A percentile compares a stretch with the other conserved stretches of the same genome.
phyloP scores from a whole-genome alignment of 2,113 vertebrate genomes.

The Anas platyrhynchos region DNA sequence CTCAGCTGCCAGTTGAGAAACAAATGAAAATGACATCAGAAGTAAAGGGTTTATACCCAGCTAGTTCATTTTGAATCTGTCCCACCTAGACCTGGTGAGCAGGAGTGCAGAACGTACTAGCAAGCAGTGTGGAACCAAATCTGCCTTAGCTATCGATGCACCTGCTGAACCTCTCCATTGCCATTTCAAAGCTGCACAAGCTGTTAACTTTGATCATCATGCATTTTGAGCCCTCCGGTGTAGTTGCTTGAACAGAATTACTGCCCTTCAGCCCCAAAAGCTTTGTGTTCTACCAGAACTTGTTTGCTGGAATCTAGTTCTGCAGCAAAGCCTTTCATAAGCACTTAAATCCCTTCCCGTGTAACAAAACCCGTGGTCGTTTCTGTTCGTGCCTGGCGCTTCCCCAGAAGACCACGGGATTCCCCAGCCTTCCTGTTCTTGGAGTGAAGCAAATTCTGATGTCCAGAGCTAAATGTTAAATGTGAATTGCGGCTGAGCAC shows the following conservation, averaged over 20 bases:
- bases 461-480: neutral
- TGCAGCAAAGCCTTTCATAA: neutral
- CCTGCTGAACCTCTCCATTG: neutral
- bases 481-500: constrained; percentile 4
- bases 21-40: neutral
- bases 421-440: neutral
- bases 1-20: neutral
- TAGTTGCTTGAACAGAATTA: neutral
- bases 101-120: neutral
- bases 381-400: neutral
- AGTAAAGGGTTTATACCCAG: neutral
- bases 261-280: neutral
- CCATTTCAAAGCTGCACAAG: neutral
- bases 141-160: accelerated
- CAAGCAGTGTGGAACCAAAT: neutral
- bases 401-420: neutral
- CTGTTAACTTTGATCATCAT: neutral
- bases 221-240: neutral
- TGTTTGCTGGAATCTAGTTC: neutral
- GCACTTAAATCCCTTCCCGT: constrained; percentile 13
- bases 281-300: neutral
- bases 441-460: constrained; percentile 9
- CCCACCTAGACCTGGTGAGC: neutral
- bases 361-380: neutral
- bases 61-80: neutral